These are phyloP conservation scores for Acanthochromis polyacanthus DNA, from an alignment of 2,113 vertebrate genomes.

Conservation along the genomic window DNA sequence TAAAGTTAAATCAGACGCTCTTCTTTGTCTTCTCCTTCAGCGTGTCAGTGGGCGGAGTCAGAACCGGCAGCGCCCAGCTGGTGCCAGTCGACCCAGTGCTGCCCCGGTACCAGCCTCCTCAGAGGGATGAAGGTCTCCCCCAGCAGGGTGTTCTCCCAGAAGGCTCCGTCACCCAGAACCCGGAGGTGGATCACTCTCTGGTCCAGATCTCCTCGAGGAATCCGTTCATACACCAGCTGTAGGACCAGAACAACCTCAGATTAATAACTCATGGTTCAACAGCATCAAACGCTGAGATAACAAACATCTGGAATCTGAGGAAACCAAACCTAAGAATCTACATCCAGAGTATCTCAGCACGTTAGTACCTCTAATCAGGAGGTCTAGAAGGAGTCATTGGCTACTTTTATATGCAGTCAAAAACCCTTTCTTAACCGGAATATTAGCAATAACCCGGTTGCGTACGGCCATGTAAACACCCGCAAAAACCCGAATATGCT, in stretches of 20 bases:
- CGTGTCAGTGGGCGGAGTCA: constrained; percentile 77
- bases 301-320: no score
- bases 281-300: no score
- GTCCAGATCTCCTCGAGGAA: constrained; percentile 93
- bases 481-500: no score
- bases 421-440: no score
- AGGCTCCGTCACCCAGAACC: constrained; percentile 93
- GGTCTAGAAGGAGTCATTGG: no score
- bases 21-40: background rate
- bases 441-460: no score
- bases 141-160: constrained; percentile 96
- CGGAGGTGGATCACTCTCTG: constrained; percentile 94
- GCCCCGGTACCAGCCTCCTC: constrained; percentile 88
- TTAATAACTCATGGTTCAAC: no score
- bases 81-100: constrained; percentile 95
- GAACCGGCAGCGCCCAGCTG: constrained; percentile 86
- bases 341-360: no score
- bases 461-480: no score
- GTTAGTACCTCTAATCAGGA: no score
- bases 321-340: no score
- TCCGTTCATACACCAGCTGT: constrained; percentile 94
- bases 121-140: constrained; percentile 93
- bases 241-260: background rate
- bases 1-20: background rate
- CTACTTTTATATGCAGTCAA: no score